phyloP scores from a whole-genome alignment of 2,113 vertebrate species.

The Corydoras sp. region DNA sequence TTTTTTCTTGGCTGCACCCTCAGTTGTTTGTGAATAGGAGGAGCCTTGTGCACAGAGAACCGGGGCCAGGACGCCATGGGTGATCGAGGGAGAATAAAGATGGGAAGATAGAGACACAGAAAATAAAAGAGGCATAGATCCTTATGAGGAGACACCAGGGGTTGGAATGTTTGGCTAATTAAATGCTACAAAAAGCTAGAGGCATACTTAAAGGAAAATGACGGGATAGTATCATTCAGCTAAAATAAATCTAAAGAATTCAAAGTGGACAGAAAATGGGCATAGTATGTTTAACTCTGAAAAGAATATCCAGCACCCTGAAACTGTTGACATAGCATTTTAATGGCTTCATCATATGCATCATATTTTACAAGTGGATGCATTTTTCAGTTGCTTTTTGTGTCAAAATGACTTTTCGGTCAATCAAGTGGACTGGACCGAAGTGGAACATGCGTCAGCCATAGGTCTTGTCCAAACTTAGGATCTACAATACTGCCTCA shows the following conservation, averaged over 20 bases:
- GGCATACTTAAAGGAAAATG: conserved; percentile 5
- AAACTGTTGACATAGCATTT: too few species aligned
- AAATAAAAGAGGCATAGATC: conserved; percentile 13
- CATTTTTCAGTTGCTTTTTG: too few species aligned
- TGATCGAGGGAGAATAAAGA: conserved; percentile 31
- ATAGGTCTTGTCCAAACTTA: too few species aligned
- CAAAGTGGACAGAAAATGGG: neutral
- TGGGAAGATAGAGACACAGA: conserved; percentile 34
- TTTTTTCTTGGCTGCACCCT: conserved; percentile 48
- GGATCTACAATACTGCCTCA: too few species aligned
- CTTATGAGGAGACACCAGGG: conserved; percentile 12
- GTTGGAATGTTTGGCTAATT: conserved; percentile 7
- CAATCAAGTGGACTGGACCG: too few species aligned
- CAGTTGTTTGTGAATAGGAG: conserved; percentile 52
- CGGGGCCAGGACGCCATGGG: conserved; percentile 26
- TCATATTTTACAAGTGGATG: too few species aligned
- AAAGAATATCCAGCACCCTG: too few species aligned
- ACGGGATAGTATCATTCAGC: neutral
- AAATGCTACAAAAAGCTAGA: neutral
- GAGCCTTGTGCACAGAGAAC: conserved; percentile 50
- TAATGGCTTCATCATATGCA: too few species aligned
- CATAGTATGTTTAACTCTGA: too few species aligned
- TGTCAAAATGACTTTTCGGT: too few species aligned
- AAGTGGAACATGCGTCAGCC: too few species aligned
- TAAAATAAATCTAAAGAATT: conserved; percentile 6